Evolutionary conservation across 2,888 invertebrate genomes (phyloP).

Genomic region (Aphodius granarius): DNA sequence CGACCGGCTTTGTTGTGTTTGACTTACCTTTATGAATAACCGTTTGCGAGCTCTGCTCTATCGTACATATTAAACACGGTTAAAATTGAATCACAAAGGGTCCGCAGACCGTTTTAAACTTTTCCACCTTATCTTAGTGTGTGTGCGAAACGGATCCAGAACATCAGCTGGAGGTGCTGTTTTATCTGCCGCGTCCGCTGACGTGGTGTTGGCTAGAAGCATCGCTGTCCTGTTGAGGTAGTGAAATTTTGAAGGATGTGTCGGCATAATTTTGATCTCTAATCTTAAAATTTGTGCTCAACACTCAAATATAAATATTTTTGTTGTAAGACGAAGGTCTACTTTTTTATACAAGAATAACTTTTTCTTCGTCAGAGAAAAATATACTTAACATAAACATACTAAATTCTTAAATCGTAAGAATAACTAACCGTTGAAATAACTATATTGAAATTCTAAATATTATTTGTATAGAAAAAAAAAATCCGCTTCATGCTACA

Average conservation of each 20-base stretch:
- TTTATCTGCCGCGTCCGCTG: background rate
- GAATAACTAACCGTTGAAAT: too few species aligned
- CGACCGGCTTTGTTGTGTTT: slow-evolving; percentile 35
- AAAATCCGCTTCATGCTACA: too few species aligned
- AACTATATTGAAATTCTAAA: too few species aligned
- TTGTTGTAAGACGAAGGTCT: too few species aligned
- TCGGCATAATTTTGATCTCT: too few species aligned
- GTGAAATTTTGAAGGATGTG: background rate
- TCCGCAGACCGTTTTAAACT: slow-evolving; percentile 19
- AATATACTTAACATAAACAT: too few species aligned
- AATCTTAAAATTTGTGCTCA: too few species aligned
- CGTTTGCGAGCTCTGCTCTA: slow-evolving; percentile 19
- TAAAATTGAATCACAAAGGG: slow-evolving; percentile 23
- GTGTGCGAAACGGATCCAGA: background rate
- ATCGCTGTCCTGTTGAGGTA: background rate
- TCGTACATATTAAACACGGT: slow-evolving; percentile 26
- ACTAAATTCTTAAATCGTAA: too few species aligned
- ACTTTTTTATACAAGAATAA: too few species aligned
- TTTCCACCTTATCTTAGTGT: slow-evolving; percentile 16
- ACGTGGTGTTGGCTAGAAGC: background rate
- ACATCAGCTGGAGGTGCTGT: background rate
- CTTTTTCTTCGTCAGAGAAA: too few species aligned
- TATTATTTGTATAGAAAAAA: too few species aligned
- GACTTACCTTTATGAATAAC: slow-evolving; percentile 39
- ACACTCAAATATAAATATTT: too few species aligned